Evolutionary conservation across 2,797 vertebrate species (phyloP).

Genomic region (Sebastes vulpes): DNA sequence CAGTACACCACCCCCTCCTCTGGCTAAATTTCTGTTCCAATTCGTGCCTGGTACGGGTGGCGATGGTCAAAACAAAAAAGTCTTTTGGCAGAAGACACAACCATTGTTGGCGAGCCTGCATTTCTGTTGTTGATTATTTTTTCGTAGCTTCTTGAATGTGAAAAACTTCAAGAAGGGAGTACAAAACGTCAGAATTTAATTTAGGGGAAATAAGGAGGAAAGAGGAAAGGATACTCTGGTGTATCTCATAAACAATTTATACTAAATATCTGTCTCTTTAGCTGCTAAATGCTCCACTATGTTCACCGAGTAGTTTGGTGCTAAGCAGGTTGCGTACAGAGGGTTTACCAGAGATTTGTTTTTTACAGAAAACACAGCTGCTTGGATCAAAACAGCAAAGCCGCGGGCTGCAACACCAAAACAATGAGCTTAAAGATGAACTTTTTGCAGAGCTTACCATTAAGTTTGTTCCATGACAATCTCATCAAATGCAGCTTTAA

Average conservation of each 20-base stretch:
- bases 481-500: constrained; percentile 8
- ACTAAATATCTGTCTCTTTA: not conserved
- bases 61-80: constrained; percentile 16
- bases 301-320: not conserved
- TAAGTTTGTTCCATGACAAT: not conserved
- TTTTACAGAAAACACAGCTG: constrained; percentile 5
- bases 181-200: not conserved
- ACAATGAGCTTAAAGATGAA: not conserved
- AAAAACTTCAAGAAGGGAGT: not conserved
- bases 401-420: not conserved
- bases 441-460: not conserved
- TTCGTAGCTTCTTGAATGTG: constrained; percentile 1
- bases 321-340: not conserved
- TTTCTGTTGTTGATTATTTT: not conserved
- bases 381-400: not conserved
- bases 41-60: not conserved
- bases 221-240: not conserved
- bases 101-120: constrained; percentile 7
- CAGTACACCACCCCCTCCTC: not conserved
- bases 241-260: not conserved
- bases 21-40: not conserved
- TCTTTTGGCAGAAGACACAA: not conserved
- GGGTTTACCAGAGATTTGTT: not conserved
- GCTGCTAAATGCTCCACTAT: constrained; percentile 11
- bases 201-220: not conserved